A percentile compares a stretch with the other conserved stretches of the same genome.
Evolutionary conservation across 1,140 invertebrate species (phyloP).

Genomic region (Pachypeltis micranthus): DNA sequence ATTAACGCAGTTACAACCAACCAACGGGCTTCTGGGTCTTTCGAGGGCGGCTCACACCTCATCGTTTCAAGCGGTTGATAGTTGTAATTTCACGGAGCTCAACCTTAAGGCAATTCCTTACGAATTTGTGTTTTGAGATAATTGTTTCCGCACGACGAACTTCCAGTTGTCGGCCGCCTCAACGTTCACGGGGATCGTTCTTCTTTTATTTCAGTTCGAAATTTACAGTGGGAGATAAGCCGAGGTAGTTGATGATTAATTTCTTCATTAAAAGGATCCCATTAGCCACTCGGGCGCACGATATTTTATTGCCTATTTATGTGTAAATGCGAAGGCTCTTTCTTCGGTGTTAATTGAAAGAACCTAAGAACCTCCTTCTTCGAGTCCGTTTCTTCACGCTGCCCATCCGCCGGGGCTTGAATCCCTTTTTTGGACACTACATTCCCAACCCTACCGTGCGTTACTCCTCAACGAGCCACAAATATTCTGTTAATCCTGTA

Average conservation of each 20-base stretch:
- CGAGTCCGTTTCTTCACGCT: no score
- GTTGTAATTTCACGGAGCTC: not conserved
- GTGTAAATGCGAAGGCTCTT: slow-evolving; percentile 6
- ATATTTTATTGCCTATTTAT: slow-evolving; percentile 10
- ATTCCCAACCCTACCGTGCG: no score
- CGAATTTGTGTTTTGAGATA: slow-evolving; percentile 8
- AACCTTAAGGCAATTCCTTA: not conserved
- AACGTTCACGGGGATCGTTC: not conserved
- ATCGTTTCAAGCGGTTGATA: slow-evolving; percentile 1
- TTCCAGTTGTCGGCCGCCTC: no score
- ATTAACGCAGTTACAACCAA: no score
- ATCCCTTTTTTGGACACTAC: no score
- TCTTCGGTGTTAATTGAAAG: slow-evolving; percentile 1
- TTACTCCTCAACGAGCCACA: no score
- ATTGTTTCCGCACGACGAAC: slow-evolving; percentile 6
- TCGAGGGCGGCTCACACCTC: no score
- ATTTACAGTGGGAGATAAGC: not conserved
- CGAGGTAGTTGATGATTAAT: not conserved
- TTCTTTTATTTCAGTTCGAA: no score
- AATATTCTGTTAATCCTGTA: no score
- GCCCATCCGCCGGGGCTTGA: no score
- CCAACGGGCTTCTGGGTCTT: no score
- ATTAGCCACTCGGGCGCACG: not conserved
- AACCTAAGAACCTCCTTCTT: no score
- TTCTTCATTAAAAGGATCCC: slow-evolving; percentile 4